These are phyloP conservation scores for Melopsittacus undulatus DNA, from an alignment of 2,797 vertebrate genomes.

Conservation along the genomic window DNA sequence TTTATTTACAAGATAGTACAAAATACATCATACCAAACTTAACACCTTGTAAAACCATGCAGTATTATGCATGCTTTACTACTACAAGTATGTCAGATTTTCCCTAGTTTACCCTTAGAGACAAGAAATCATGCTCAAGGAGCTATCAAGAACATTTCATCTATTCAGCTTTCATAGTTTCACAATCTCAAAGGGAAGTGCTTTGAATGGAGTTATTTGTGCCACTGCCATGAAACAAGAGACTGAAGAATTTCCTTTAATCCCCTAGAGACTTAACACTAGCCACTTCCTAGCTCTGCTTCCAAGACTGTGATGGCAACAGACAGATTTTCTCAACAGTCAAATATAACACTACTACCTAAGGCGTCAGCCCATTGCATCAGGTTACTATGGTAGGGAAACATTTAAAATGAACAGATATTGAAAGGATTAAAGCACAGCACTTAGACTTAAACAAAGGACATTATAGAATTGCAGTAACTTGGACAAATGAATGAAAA, in stretches of 20 bases:
- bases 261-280: neutral
- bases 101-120: neutral
- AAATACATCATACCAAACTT: neutral
- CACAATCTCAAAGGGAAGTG: neutral
- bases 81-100: neutral
- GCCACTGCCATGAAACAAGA: neutral
- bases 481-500: neutral
- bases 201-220: neutral
- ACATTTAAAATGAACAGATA: neutral
- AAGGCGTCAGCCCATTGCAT: neutral
- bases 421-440: neutral
- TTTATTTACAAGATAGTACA: neutral
- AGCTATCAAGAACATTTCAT: neutral
- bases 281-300: neutral
- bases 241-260: neutral
- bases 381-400: neutral
- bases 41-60: neutral
- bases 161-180: neutral
- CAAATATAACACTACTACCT: neutral
- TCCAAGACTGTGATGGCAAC: neutral
- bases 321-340: neutral
- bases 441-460: neutral
- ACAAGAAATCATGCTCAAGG: neutral
- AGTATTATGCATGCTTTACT: neutral
- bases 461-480: neutral